Evolutionary conservation across 1,140 invertebrate species (phyloP).

Genomic region (Drosophila lini): DNA sequence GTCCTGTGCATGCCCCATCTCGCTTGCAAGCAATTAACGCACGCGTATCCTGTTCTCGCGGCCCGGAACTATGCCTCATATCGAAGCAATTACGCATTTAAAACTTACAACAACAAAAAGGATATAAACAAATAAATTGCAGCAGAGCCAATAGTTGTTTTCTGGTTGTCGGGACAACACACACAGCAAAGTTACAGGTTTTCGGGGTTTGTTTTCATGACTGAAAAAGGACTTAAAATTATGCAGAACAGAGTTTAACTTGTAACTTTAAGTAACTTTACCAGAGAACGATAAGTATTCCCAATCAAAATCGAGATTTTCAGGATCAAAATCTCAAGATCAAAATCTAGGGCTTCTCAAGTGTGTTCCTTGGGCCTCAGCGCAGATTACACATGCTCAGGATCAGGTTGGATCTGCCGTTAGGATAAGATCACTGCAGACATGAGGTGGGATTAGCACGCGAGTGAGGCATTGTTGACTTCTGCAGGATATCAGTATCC

Average conservation of each 20-base stretch:
- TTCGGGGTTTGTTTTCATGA: background rate
- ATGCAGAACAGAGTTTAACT: too few species aligned
- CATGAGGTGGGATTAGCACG: conserved; percentile 36
- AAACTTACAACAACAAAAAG: conserved; percentile 69
- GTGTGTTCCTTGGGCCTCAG: background rate
- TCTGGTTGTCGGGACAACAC: conserved; percentile 42
- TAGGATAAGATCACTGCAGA: conserved; percentile 2
- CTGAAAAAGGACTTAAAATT: background rate
- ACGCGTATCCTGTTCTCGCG: conserved; percentile 43
- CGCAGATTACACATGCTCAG: background rate
- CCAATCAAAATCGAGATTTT: background rate
- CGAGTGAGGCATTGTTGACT: conserved; percentile 5
- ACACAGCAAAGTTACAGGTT: conserved; percentile 14
- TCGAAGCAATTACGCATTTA: conserved; percentile 80
- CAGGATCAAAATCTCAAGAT: background rate
- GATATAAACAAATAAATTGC: conserved; percentile 35
- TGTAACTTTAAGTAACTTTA: background rate
- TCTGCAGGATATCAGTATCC: background rate
- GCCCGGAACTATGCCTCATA: conserved; percentile 82
- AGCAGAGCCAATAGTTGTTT: conserved; percentile 42
- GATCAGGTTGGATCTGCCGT: background rate
- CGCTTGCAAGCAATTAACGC: conserved; percentile 68
- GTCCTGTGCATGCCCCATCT: conserved; percentile 17
- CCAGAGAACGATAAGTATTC: background rate
- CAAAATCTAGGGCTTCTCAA: background rate